These are phyloP conservation scores for Antheraea pernyi DNA, from an alignment of 1,140 invertebrate species.

Conservation along the genomic window DNA sequence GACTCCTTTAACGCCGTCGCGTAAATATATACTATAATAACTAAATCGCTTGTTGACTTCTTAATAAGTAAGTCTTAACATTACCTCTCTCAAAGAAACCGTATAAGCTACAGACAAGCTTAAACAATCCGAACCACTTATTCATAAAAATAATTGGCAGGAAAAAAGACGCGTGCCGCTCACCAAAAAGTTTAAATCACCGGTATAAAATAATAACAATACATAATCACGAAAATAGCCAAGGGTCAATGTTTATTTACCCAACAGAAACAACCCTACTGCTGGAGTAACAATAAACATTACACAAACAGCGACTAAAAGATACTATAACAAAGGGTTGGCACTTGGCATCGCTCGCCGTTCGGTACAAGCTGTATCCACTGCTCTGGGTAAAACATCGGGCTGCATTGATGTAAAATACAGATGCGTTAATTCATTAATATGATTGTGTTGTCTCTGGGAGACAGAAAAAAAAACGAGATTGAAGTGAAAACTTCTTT, in stretches of 20 bases:
- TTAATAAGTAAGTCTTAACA: too few relatives aligned
- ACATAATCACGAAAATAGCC: not conserved
- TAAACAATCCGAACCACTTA: not conserved
- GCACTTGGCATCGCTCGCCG: conserved; percentile 26
- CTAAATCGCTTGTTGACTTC: too few relatives aligned
- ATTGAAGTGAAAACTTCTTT: too few relatives aligned
- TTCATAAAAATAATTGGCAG: not conserved
- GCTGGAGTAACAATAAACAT: conserved; percentile 24
- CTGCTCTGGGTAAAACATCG: conserved; percentile 23
- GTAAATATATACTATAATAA: too few relatives aligned
- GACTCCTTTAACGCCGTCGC: too few relatives aligned
- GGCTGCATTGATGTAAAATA: conserved; percentile 19
- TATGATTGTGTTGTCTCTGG: not conserved
- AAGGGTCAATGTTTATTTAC: conserved; percentile 1
- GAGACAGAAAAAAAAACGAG: not conserved
- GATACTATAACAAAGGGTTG: conserved; percentile 30
- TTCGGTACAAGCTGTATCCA: conserved; percentile 25
- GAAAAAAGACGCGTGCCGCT: not conserved
- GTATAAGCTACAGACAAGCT: too few relatives aligned
- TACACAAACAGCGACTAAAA: conserved; percentile 21
- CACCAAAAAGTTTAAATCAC: not conserved
- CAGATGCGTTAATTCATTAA: conserved; percentile 19
- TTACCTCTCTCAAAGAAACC: too few relatives aligned
- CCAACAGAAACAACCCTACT: conserved; percentile 8
- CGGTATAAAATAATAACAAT: not conserved